Evolutionary conservation across 2,113 vertebrate species (phyloP).

Genomic region (Lepus europaeus): DNA sequence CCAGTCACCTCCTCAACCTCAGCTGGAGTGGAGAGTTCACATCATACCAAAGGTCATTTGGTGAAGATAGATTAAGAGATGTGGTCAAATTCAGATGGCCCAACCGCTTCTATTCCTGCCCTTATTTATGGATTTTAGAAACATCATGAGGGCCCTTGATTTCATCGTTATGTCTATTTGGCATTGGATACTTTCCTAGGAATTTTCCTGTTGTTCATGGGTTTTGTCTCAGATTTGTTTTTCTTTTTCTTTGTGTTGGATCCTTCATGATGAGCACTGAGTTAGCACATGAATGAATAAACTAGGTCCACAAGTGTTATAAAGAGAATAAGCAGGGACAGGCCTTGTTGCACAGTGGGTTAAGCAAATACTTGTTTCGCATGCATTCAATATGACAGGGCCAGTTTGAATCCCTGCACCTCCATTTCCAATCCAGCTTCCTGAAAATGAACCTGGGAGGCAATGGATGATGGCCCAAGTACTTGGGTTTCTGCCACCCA

Average conservation of each 20-base stretch:
- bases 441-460: too few relatives aligned
- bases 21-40: not conserved
- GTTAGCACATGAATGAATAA: not conserved
- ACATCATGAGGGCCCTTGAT: not conserved
- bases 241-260: not conserved
- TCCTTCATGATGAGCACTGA: not conserved
- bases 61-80: not conserved
- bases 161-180: not conserved
- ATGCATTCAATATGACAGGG: too few relatives aligned
- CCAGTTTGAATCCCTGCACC: too few relatives aligned
- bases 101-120: not conserved
- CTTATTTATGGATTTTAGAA: not conserved
- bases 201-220: not conserved
- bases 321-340: not conserved
- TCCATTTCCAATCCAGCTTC: too few relatives aligned
- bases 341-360: too few relatives aligned
- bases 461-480: too few relatives aligned
- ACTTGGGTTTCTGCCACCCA: too few relatives aligned
- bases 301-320: not conserved
- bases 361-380: too few relatives aligned
- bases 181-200: not conserved
- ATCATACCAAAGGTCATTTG: not conserved
- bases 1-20: accelerated
- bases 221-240: not conserved
- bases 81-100: not conserved